phyloP scores from a whole-genome alignment of 2,113 vertebrate species.

The Orthonyx spaldingii region DNA sequence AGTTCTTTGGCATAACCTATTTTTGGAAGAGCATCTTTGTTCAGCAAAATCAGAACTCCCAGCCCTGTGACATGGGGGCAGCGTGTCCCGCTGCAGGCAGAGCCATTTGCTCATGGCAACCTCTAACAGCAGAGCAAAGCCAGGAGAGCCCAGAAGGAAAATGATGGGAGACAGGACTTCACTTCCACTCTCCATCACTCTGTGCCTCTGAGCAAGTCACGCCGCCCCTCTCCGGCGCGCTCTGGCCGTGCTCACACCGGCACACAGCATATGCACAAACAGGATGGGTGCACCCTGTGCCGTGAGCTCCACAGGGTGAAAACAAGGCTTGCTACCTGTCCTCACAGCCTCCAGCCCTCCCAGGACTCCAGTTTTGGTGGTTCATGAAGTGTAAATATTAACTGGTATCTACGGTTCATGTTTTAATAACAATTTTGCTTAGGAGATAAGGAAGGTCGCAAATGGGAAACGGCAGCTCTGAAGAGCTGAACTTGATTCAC shows the following conservation, averaged over 20 bases:
- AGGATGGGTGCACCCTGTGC: not conserved
- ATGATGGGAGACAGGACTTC: not conserved
- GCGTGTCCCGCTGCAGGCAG: not conserved
- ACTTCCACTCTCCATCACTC: not conserved
- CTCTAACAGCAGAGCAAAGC: not conserved
- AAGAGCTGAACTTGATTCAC: not conserved
- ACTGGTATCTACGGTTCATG: not conserved
- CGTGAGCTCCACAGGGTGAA: not conserved
- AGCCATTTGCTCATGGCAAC: accelerated
- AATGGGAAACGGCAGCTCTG: not conserved
- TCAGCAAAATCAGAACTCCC: conserved; percentile 13
- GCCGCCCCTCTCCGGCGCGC: accelerated
- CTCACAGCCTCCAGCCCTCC: not conserved
- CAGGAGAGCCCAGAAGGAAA: not conserved
- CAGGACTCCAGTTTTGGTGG: not conserved
- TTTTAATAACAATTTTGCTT: not conserved
- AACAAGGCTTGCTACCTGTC: not conserved
- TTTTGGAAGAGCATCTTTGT: conserved; percentile 24
- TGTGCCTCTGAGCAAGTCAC: not conserved
- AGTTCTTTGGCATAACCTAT: conserved; percentile 22
- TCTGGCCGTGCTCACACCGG: accelerated
- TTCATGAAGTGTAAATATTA: not conserved
- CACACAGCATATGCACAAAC: accelerated
- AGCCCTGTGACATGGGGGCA: not conserved
- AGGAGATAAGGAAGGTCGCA: not conserved